Conservation (phyloP, 2,888 invertebrate species). For the Cistogaster globosa region DNA sequence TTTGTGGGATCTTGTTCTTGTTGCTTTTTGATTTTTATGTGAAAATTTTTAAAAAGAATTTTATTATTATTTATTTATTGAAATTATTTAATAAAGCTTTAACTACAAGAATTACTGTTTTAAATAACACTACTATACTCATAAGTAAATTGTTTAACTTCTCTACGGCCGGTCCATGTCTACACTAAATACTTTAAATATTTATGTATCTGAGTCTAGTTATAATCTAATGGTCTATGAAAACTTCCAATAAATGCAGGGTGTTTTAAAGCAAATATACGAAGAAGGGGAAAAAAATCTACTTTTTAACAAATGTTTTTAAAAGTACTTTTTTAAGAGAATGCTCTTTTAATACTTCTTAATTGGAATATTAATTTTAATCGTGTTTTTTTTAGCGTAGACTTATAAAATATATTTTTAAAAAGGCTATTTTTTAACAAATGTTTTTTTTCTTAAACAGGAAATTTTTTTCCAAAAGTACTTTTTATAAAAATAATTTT, state of each 20-base stretch:
- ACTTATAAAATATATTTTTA: too few species aligned
- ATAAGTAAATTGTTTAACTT: constrained; percentile 43
- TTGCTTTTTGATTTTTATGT: constrained; percentile 87
- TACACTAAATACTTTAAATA: constrained; percentile 68
- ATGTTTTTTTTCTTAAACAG: too few species aligned
- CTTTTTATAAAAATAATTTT: too few species aligned
- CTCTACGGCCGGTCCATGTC: constrained; percentile 71
- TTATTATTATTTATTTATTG: constrained; percentile 19
- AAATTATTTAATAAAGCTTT: neutral
- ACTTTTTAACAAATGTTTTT: too few species aligned
- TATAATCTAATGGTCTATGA: constrained; percentile 42
- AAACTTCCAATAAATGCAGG: constrained; percentile 33
- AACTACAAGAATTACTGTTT: constrained; percentile 38
- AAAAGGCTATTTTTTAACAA: too few species aligned
- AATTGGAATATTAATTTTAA: too few species aligned
- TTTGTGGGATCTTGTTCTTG: constrained; percentile 99
- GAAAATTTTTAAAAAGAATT: constrained; percentile 8
- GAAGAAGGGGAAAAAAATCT: neutral
- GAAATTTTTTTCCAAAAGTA: too few species aligned
- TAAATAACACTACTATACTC: constrained; percentile 53
- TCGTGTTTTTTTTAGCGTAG: too few species aligned
- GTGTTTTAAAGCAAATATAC: too few species aligned
- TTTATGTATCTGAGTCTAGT: constrained; percentile 58
- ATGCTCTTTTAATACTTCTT: too few species aligned
- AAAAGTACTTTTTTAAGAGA: too few species aligned